Percentiles rank a stretch among this genome's conserved stretches.
phyloP scores from a whole-genome alignment of 2,797 vertebrate genomes.

The Chromobotia macracanthus region DNA sequence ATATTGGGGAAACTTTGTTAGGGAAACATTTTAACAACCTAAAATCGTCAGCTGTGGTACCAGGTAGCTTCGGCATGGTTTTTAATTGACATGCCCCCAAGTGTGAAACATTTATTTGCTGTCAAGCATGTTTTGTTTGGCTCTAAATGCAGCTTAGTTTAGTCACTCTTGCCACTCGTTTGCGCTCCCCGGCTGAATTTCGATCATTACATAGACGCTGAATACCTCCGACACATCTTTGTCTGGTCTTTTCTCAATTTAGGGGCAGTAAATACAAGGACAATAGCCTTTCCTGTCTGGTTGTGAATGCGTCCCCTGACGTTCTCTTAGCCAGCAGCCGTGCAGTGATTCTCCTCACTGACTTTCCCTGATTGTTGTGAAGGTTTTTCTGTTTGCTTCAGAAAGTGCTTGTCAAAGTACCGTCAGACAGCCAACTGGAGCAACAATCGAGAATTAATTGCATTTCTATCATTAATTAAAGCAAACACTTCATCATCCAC shows the following conservation, averaged over 20 bases:
- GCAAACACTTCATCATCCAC: conserved; percentile 40
- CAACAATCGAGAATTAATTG: conserved; percentile 47
- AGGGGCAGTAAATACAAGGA: conserved; percentile 10
- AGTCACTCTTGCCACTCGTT: neutral
- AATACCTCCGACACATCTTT: conserved; percentile 4
- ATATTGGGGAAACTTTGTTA: no score
- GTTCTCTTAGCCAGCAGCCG: conserved; percentile 3
- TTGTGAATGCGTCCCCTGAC: conserved; percentile 32
- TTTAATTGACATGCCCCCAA: neutral
- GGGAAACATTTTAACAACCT: no score
- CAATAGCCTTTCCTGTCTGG: conserved; percentile 21
- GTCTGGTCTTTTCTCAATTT: conserved; percentile 16
- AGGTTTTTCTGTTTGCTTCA: conserved; percentile 25
- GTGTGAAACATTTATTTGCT: neutral
- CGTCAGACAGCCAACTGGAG: conserved; percentile 26
- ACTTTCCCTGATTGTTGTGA: conserved; percentile 33
- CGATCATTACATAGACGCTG: neutral
- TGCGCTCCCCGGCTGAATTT: neutral
- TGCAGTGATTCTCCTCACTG: neutral
- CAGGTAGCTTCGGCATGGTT: neutral
- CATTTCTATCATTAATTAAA: conserved; percentile 55
- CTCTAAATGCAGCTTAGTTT: neutral
- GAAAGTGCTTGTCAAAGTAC: conserved; percentile 36
- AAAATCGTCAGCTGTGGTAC: neutral
- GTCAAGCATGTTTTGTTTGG: neutral